phyloP scores from a whole-genome alignment of 2,113 vertebrate species.

The Oostethus manadensis region DNA sequence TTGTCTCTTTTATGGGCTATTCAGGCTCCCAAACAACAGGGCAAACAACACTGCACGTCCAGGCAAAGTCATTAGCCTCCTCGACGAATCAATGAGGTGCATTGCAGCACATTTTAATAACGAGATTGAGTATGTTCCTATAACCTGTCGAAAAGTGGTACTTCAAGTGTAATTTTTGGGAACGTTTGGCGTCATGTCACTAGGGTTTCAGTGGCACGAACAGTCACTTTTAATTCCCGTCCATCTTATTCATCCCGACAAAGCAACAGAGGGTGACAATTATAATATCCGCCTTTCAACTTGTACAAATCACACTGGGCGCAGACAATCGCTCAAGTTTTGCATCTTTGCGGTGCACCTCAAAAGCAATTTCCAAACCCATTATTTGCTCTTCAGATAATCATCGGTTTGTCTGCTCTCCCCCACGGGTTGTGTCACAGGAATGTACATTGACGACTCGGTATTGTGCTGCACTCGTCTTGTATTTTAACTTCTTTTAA shows the following conservation, averaged over 20 bases:
- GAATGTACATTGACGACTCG: slow-evolving; percentile 42
- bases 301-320: background rate
- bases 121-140: slow-evolving; percentile 37
- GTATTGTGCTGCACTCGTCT: background rate
- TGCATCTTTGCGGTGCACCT: slow-evolving; percentile 22
- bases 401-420: slow-evolving; percentile 42
- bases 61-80: slow-evolving; percentile 40
- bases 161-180: slow-evolving; percentile 12
- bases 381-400: slow-evolving; percentile 54
- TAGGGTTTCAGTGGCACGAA: background rate
- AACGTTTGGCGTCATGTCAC: background rate
- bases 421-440: slow-evolving; percentile 25
- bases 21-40: slow-evolving; percentile 56
- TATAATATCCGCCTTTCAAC: background rate
- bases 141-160: slow-evolving; percentile 18
- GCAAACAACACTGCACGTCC: slow-evolving; percentile 54
- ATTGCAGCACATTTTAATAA: slow-evolving; percentile 43
- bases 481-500: background rate
- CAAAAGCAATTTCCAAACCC: slow-evolving; percentile 47
- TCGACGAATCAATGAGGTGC: slow-evolving; percentile 52
- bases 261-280: background rate
- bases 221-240: background rate
- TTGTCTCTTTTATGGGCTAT: slow-evolving; percentile 69
- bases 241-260: background rate
- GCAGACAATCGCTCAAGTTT: slow-evolving; percentile 15